Evolutionary conservation across 2,113 vertebrate genomes (phyloP).

Genomic region (Phrynosoma blainvillii): DNA sequence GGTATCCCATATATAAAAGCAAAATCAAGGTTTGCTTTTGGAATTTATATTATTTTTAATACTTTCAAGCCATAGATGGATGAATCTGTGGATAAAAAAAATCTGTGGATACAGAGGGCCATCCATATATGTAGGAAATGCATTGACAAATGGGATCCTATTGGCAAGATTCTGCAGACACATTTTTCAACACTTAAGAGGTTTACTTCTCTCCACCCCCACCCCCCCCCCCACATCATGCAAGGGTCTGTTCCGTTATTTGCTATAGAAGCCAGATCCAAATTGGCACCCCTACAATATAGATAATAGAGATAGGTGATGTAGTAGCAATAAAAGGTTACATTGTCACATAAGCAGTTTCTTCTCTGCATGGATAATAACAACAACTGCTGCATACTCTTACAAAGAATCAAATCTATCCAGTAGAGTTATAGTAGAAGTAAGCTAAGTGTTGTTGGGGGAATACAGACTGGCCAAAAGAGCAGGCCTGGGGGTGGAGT

Average conservation of each 20-base stretch:
- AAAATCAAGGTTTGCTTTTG: no score
- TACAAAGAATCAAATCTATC: not conserved
- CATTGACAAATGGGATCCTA: not conserved
- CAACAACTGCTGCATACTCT: not conserved
- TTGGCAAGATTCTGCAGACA: not conserved
- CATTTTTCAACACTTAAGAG: not conserved
- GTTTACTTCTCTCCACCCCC: not conserved
- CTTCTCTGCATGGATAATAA: not conserved
- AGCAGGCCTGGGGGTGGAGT: no score
- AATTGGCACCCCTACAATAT: no score
- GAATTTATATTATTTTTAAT: no score
- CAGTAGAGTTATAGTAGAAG: no score
- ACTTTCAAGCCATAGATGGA: no score
- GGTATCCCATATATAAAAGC: no score
- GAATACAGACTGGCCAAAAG: no score
- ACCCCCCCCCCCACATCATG: not conserved
- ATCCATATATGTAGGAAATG: not conserved
- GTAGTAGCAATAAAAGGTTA: not conserved
- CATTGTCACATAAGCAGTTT: not conserved
- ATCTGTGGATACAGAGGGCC: no score
- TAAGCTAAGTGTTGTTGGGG: no score
- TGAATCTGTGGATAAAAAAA: no score
- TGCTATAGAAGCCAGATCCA: not conserved
- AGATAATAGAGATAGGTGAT: no score
- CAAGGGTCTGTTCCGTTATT: not conserved